These are phyloP conservation scores for Actinopyga echinites DNA, from an alignment of 53 echinoderm and acorn worm species.

Conservation along the genomic window DNA sequence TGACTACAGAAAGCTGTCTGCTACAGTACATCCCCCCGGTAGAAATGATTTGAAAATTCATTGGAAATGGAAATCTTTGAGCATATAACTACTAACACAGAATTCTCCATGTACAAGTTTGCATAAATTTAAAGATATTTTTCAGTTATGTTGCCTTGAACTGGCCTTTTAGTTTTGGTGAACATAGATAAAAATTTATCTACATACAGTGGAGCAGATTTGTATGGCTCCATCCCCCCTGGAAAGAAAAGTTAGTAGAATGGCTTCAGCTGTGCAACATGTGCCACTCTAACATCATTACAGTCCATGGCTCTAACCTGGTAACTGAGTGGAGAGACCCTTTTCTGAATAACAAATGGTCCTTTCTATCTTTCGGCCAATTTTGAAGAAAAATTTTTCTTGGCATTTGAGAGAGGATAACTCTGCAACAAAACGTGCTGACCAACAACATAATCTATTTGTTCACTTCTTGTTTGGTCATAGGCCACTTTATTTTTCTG, in stretches of 20 bases:
- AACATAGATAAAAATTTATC: neutral
- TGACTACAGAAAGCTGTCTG: neutral
- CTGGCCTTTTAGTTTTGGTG: neutral
- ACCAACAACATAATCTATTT: slow-evolving; percentile 20
- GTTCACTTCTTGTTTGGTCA: slow-evolving; percentile 37
- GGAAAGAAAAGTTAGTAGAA: slow-evolving; percentile 4
- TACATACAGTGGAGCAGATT: neutral
- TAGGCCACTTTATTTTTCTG: slow-evolving; percentile 23
- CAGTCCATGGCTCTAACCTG: neutral
- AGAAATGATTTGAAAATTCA: neutral
- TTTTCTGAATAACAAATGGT: slow-evolving; percentile 5
- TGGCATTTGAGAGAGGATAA: slow-evolving; percentile 44
- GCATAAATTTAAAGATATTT: no score
- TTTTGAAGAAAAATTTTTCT: slow-evolving; percentile 47
- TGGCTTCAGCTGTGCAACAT: slow-evolving; percentile 8
- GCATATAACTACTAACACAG: no score
- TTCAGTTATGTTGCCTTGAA: no score
- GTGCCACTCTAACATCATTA: neutral
- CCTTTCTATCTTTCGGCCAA: slow-evolving; percentile 53
- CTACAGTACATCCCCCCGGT: slow-evolving; percentile 32
- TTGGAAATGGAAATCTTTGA: no score
- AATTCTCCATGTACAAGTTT: no score
- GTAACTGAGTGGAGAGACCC: slow-evolving; percentile 13
- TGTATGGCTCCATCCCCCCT: neutral
- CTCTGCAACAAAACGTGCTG: slow-evolving; percentile 45